Conservation (phyloP, 1,140 invertebrate genomes). For the Diachasmimorpha longicaudata region DNA sequence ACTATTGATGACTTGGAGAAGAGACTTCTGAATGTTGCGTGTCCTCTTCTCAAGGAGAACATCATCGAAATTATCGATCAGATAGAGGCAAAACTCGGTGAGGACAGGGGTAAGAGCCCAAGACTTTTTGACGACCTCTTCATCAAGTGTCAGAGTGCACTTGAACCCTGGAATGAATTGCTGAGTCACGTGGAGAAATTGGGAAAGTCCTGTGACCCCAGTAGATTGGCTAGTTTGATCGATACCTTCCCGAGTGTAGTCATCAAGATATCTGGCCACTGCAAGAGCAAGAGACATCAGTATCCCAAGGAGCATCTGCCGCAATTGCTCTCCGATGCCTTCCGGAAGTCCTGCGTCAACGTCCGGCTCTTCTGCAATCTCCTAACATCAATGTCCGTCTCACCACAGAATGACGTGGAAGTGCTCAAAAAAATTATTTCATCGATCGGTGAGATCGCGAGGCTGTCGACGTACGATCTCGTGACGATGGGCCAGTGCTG, state of each 20-base stretch:
- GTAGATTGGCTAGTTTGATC: neutral
- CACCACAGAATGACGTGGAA: neutral
- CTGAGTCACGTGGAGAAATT: neutral
- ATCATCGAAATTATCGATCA: neutral
- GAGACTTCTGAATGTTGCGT: neutral
- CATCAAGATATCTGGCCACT: slow-evolving; percentile 7
- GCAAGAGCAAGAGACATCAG: neutral
- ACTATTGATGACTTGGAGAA: neutral
- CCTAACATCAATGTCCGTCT: neutral
- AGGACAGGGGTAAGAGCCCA: neutral
- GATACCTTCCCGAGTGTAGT: slow-evolving; percentile 1
- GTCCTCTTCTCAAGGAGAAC: slow-evolving; percentile 1
- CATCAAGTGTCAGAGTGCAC: neutral
- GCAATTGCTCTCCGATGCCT: neutral
- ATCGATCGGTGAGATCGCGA: neutral
- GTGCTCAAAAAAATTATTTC: neutral
- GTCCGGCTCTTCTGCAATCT: neutral
- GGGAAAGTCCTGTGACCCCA: neutral
- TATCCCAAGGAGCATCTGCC: neutral
- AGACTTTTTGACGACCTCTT: slow-evolving; percentile 1
- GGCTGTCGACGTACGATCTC: neutral
- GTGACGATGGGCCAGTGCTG: slow-evolving; percentile 1
- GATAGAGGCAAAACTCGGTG: neutral
- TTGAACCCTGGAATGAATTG: slow-evolving; percentile 7
- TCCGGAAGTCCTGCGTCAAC: neutral